Percentiles rank a stretch among this genome's conserved stretches.
phyloP scores from a whole-genome alignment of 2,888 invertebrate genomes.

The Cryptocephalus moraei region DNA sequence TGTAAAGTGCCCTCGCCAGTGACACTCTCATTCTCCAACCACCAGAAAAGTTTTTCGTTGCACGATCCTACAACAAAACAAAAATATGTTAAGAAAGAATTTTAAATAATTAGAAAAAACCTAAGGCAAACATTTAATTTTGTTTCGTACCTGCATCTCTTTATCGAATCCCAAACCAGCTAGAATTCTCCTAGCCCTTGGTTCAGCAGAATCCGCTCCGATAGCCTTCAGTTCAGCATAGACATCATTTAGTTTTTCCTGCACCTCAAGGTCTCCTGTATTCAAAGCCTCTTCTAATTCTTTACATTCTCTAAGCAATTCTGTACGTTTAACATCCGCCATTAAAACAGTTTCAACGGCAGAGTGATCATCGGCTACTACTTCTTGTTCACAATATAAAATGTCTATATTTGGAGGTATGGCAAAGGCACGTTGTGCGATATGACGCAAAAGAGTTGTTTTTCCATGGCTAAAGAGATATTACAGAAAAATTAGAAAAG shows the following conservation, averaged over 20 bases:
- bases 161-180: constrained; percentile 93
- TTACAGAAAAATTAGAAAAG: neutral
- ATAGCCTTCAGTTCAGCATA: constrained; percentile 93
- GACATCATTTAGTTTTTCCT: constrained; percentile 78
- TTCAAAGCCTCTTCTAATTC: constrained; percentile 66
- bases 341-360: constrained; percentile 91
- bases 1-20: constrained; percentile 87
- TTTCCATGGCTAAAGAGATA: constrained; percentile 73
- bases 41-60: constrained; percentile 82
- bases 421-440: constrained; percentile 80
- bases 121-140: neutral
- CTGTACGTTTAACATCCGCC: constrained; percentile 82
- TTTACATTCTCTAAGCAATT: constrained; percentile 72
- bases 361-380: constrained; percentile 85
- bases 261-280: constrained; percentile 61
- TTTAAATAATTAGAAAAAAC: neutral
- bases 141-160: constrained; percentile 57
- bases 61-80: constrained; percentile 47
- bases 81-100: neutral
- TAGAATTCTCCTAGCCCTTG: constrained; percentile 87
- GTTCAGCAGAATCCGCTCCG: constrained; percentile 96
- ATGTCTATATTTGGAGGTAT: constrained; percentile 96
- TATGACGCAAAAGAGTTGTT: constrained; percentile 89
- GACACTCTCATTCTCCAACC: constrained; percentile 99
- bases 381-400: constrained; percentile 96